A percentile compares a stretch with the other conserved stretches of the same genome.
These are phyloP conservation scores for Isoperla grammatica DNA, from an alignment of 2,888 invertebrate species.

Conservation along the genomic window DNA sequence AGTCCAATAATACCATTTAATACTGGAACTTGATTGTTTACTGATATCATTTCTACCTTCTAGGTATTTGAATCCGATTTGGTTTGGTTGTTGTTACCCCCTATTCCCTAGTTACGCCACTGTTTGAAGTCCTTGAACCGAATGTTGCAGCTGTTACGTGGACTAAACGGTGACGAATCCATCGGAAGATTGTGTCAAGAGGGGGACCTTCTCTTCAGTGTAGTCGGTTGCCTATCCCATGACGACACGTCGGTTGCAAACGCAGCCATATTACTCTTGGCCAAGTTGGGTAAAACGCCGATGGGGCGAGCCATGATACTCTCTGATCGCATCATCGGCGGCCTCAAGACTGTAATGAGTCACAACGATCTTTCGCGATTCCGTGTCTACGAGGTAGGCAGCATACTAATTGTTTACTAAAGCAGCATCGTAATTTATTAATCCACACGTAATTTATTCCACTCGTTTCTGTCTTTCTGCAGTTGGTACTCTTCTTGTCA, in stretches of 20 bases:
- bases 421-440: no score
- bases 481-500: no score
- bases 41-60: neutral
- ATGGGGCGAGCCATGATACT: conserved; percentile 49
- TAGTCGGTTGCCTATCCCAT: conserved; percentile 55
- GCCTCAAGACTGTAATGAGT: conserved; percentile 53
- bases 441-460: neutral
- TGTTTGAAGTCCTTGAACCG: no score
- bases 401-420: no score
- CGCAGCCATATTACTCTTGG: conserved; percentile 53
- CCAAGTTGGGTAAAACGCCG: conserved; percentile 44
- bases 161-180: conserved; percentile 34
- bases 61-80: neutral
- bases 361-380: conserved; percentile 56
- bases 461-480: neutral
- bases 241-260: conserved; percentile 55
- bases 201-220: conserved; percentile 50
- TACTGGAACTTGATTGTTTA: neutral
- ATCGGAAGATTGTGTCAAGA: conserved; percentile 46
- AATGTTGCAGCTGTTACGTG: conserved; percentile 43
- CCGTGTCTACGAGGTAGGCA: conserved; percentile 60
- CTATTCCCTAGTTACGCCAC: no score
- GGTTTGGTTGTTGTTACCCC: no score
- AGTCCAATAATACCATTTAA: no score
- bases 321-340: conserved; percentile 50